A percentile compares a stretch with the other conserved stretches of the same genome.
These are phyloP conservation scores for Sitobion miscanthi DNA, from an alignment of 1,140 invertebrate species.

Conservation along the genomic window DNA sequence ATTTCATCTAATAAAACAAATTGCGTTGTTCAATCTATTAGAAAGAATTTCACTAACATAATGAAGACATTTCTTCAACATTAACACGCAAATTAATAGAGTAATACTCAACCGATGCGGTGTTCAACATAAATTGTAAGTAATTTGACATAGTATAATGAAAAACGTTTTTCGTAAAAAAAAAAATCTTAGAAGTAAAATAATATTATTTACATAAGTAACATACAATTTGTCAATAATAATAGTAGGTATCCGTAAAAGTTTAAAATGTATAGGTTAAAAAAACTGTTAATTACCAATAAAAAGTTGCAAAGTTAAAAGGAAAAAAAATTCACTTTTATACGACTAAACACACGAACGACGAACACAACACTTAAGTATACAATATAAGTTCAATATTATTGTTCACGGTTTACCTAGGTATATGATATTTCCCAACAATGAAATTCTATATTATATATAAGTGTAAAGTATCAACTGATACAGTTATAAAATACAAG, in stretches of 20 bases:
- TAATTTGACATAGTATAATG: not conserved
- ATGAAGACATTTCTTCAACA: not conserved
- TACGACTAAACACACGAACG: not conserved
- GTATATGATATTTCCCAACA: too few species aligned
- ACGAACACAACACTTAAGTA: too few species aligned
- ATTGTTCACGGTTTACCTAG: not conserved
- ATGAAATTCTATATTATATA: not conserved
- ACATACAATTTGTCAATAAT: not conserved
- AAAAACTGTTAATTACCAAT: not conserved
- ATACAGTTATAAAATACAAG: too few species aligned
- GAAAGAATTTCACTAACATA: constrained; percentile 6
- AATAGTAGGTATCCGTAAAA: not conserved
- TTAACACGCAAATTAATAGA: not conserved
- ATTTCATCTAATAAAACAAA: constrained; percentile 39
- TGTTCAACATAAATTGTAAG: not conserved
- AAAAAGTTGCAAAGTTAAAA: not conserved
- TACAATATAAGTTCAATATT: not conserved
- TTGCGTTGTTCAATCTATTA: not conserved
- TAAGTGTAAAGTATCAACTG: not conserved
- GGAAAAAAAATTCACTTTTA: not conserved
- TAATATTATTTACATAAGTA: too few species aligned
- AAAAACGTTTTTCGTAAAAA: too few species aligned
- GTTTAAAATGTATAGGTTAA: not conserved
- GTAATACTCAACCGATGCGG: not conserved
- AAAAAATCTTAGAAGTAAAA: not conserved